Percentiles rank a stretch among this genome's conserved stretches.
Conservation (phyloP, 2,113 vertebrate species). For the Sorex fumeus region DNA sequence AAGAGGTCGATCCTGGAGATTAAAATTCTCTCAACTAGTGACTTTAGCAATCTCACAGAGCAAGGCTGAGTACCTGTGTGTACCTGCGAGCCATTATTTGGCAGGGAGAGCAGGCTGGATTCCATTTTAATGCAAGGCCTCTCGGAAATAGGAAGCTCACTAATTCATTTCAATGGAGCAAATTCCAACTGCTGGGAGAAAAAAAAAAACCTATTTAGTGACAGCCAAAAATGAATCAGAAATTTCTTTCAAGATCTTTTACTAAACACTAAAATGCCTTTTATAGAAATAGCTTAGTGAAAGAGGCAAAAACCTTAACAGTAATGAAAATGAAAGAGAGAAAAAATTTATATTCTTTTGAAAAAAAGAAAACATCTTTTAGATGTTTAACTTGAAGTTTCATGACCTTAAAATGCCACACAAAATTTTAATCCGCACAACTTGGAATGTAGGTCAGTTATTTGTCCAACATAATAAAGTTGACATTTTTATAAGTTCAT, state of each 20-base stretch:
- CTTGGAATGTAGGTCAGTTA: slow-evolving; percentile 21
- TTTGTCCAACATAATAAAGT: slow-evolving; percentile 48
- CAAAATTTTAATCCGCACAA: background rate
- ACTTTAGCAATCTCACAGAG: slow-evolving; percentile 67
- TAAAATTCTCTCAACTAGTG: slow-evolving; percentile 83
- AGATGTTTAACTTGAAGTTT: slow-evolving; percentile 33
- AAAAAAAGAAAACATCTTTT: background rate
- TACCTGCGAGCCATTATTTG: slow-evolving; percentile 54
- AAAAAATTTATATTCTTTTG: slow-evolving; percentile 17
- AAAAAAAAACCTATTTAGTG: background rate
- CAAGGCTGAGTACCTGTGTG: background rate
- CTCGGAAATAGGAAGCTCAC: slow-evolving; percentile 39
- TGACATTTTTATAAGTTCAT: slow-evolving; percentile 45
- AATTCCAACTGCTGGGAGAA: slow-evolving; percentile 11
- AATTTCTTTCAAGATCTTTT: slow-evolving; percentile 32
- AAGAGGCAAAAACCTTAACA: slow-evolving; percentile 24
- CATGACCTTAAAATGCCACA: slow-evolving; percentile 30
- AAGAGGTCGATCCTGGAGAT: slow-evolving; percentile 84
- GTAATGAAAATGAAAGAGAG: slow-evolving; percentile 21
- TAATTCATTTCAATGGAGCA: slow-evolving; percentile 15
- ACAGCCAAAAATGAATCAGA: slow-evolving; percentile 49
- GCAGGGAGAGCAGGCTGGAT: background rate
- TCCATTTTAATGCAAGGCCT: slow-evolving; percentile 40
- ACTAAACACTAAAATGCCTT: slow-evolving; percentile 49
- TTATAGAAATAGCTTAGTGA: slow-evolving; percentile 58